Conservation (phyloP, 2,797 vertebrate genomes). For the Smutsia gigantea region DNA sequence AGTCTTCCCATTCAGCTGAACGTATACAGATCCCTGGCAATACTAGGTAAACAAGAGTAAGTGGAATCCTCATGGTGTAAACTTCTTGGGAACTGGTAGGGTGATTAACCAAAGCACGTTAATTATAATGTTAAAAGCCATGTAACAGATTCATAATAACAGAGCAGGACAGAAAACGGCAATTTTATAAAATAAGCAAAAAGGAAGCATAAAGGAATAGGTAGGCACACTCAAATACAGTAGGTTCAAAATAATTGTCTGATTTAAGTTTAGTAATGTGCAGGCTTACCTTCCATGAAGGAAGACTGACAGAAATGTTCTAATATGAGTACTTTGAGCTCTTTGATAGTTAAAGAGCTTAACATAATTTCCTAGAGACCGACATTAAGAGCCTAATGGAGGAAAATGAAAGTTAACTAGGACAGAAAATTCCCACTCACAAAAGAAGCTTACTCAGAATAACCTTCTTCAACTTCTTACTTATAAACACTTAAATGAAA, state of each 20-base stretch:
- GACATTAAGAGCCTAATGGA: conserved; percentile 47
- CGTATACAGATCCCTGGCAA: background rate
- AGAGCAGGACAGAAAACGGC: conserved; percentile 13
- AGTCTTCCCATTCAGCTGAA: conserved; percentile 36
- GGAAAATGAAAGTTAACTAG: conserved; percentile 58
- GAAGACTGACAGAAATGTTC: conserved; percentile 22
- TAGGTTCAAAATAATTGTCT: background rate
- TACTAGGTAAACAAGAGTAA: conserved; percentile 56
- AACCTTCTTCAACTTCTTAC: conserved; percentile 25
- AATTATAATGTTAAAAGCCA: conserved; percentile 67
- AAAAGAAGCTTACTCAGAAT: conserved; percentile 41
- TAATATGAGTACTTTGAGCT: conserved; percentile 26
- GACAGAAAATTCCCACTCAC: conserved; percentile 54
- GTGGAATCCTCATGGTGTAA: conserved; percentile 49
- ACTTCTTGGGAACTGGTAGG: conserved; percentile 31
- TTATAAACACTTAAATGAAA: conserved; percentile 43
- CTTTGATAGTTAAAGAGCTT: conserved; percentile 43
- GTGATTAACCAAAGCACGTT: conserved; percentile 47
- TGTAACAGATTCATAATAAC: conserved; percentile 45
- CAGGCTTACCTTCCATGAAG: background rate
- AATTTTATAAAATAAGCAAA: conserved; percentile 44
- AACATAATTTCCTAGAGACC: conserved; percentile 41
- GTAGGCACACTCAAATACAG: background rate
- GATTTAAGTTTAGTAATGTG: background rate
- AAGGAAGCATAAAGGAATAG: background rate